Percentiles rank a stretch among this genome's conserved stretches.
These are phyloP conservation scores for Falcaria lacertinaria DNA, from an alignment of 2,888 invertebrate species.

Conservation along the genomic window DNA sequence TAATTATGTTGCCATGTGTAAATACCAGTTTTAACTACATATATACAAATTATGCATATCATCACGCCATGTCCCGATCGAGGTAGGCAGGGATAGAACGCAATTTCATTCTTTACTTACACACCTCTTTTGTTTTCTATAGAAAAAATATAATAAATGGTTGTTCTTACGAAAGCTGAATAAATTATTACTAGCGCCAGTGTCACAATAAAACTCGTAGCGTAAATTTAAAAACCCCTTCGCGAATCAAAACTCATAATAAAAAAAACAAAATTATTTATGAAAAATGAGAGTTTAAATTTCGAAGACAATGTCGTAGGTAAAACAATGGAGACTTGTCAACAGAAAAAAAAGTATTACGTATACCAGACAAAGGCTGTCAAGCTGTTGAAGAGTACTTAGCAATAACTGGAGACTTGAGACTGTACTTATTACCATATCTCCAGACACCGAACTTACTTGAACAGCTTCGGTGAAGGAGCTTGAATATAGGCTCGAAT, in stretches of 20 bases:
- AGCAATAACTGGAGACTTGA: conserved; percentile 9
- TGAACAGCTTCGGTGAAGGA: neutral
- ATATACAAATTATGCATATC: no score
- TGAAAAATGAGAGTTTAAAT: neutral
- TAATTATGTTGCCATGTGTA: no score
- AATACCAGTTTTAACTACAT: no score
- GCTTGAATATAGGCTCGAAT: neutral
- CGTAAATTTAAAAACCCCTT: no score
- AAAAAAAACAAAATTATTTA: neutral
- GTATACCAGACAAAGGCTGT: conserved; percentile 7
- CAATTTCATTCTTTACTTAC: no score
- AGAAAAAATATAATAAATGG: no score
- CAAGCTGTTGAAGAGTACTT: conserved; percentile 19
- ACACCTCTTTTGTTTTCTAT: no score
- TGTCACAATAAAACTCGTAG: no score
- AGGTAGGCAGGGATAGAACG: no score
- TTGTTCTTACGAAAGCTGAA: no score
- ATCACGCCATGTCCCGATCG: no score
- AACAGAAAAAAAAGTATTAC: conserved; percentile 1
- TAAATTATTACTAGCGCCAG: no score
- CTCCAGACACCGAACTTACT: conserved; percentile 24
- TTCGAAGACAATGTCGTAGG: neutral
- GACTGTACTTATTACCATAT: conserved; percentile 29
- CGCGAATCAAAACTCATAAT: neutral
- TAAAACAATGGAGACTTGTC: neutral